phyloP scores from a whole-genome alignment of 2,797 vertebrate species.

The Smutsia gigantea region DNA sequence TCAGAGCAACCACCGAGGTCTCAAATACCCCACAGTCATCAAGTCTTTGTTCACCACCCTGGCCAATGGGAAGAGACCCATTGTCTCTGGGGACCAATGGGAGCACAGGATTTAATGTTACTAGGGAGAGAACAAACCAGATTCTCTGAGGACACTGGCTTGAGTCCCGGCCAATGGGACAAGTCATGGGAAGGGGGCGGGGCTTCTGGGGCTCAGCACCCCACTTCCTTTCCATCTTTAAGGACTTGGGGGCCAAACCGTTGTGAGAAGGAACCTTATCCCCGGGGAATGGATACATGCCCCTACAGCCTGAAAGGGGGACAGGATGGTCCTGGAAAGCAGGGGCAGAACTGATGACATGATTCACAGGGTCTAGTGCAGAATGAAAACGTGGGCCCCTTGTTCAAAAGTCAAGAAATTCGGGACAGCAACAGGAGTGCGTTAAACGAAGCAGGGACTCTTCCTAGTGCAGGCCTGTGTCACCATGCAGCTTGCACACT shows the following conservation, averaged over 20 bases:
- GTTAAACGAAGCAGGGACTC: neutral
- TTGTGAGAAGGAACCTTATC: neutral
- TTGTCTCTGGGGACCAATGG: neutral
- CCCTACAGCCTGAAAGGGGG: neutral
- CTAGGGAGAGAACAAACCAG: neutral
- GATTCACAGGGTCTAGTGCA: neutral
- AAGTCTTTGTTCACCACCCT: neutral
- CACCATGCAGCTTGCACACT: no score
- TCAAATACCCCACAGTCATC: fast-evolving
- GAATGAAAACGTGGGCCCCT: neutral
- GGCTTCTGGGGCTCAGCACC: neutral
- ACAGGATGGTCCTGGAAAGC: neutral
- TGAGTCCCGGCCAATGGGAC: neutral
- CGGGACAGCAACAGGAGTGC: neutral
- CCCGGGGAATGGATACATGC: no score
- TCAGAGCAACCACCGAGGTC: neutral
- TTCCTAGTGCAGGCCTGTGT: neutral
- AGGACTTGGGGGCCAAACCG: neutral
- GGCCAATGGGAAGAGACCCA: neutral
- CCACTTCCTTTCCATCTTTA: neutral
- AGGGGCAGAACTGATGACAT: neutral
- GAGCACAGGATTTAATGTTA: neutral
- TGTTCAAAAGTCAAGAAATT: neutral
- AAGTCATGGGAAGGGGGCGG: neutral
- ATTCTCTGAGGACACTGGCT: neutral